These are phyloP conservation scores for Eilema depressum DNA, from an alignment of 2,888 invertebrate genomes.

Conservation along the genomic window DNA sequence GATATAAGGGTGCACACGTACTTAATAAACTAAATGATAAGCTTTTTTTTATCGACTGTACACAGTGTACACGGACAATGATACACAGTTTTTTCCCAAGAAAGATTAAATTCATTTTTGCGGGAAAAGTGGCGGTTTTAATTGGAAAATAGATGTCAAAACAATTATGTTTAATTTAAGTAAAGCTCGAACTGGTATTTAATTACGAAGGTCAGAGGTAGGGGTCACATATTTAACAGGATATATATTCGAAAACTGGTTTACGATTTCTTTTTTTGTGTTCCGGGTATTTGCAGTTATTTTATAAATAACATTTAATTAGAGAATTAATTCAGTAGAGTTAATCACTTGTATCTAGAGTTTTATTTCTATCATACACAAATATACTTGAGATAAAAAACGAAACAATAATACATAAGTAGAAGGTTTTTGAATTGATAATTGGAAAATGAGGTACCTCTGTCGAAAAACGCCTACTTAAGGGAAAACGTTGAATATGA, in stretches of 20 bases:
- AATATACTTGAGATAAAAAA: neutral
- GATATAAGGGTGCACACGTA: neutral
- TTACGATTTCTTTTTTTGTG: neutral
- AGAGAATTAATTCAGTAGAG: neutral
- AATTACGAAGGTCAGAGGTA: slow-evolving; percentile 4
- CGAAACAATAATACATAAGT: neutral
- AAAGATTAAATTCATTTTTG: neutral
- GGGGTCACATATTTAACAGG: slow-evolving; percentile 1
- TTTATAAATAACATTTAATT: slow-evolving; percentile 1
- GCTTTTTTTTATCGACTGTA: neutral
- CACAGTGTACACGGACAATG: neutral
- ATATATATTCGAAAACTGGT: neutral
- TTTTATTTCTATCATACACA: neutral
- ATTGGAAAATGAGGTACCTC: too few relatives aligned
- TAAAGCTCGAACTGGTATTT: neutral
- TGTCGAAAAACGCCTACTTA: too few relatives aligned
- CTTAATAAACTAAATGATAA: slow-evolving; percentile 1
- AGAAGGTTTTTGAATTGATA: neutral
- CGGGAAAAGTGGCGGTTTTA: neutral
- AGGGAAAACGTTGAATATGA: too few relatives aligned
- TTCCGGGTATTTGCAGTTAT: slow-evolving; percentile 2
- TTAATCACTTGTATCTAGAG: neutral
- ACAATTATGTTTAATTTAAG: neutral
- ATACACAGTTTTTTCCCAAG: neutral
- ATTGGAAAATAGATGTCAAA: neutral